These are phyloP conservation scores for Montifringilla adamsi DNA, from an alignment of 2,113 vertebrate genomes.

Conservation along the genomic window DNA sequence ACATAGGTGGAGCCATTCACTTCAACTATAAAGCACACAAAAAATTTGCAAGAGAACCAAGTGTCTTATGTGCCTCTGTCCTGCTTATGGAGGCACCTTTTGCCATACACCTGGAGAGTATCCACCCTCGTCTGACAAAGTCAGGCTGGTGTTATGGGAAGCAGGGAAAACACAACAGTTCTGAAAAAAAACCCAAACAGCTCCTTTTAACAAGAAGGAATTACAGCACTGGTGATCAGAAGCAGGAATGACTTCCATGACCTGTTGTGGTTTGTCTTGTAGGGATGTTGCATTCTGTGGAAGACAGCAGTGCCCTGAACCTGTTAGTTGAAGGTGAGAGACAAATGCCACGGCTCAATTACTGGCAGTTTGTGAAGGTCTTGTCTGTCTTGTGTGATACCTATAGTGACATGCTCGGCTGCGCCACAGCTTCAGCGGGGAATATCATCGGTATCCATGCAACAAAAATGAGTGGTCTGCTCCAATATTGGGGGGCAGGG, in stretches of 20 bases:
- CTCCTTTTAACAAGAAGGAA: neutral
- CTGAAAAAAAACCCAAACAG: neutral
- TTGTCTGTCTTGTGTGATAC: neutral
- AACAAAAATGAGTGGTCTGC: neutral
- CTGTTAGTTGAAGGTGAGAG: constrained; percentile 83
- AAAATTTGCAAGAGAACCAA: accelerated
- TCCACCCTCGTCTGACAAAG: neutral
- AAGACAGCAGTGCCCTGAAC: constrained; percentile 76
- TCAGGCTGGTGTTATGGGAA: neutral
- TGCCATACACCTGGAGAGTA: accelerated
- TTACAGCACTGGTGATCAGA: neutral
- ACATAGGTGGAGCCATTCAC: constrained; percentile 30
- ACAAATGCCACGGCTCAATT: neutral
- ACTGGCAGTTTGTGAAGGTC: neutral
- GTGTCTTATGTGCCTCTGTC: neutral
- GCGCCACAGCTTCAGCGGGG: neutral
- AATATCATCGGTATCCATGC: neutral
- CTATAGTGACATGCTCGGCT: neutral
- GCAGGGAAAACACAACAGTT: neutral
- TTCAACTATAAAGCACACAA: neutral
- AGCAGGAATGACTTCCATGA: neutral
- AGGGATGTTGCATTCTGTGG: constrained; percentile 80
- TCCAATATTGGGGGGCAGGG: neutral
- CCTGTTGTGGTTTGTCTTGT: constrained; percentile 6
- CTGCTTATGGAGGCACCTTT: neutral